These are phyloP conservation scores for Calliopsis andreniformis DNA, from an alignment of 1,140 invertebrate species.

Conservation along the genomic window DNA sequence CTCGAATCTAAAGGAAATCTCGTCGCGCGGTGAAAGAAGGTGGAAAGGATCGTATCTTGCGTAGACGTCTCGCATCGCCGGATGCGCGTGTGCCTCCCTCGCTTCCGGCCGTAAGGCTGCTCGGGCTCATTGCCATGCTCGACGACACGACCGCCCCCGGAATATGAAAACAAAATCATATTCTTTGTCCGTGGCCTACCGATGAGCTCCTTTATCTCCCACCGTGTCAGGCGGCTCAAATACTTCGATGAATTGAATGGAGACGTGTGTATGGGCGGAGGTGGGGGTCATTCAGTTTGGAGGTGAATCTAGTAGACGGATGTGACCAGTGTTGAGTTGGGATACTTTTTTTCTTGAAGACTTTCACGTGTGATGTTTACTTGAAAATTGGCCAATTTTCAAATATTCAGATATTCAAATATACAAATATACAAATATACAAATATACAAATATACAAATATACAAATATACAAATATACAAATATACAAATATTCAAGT, in stretches of 20 bases:
- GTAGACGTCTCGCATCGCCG: constrained; percentile 67
- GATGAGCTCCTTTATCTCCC: constrained; percentile 56
- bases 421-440: too few relatives aligned
- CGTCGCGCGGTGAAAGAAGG: constrained; percentile 41
- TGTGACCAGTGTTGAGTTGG: too few relatives aligned
- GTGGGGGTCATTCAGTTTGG: too few relatives aligned
- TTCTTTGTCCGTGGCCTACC: constrained; percentile 64
- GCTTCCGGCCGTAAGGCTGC: constrained; percentile 66
- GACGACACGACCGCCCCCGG: constrained; percentile 63
- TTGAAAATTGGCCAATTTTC: too few relatives aligned
- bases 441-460: too few relatives aligned
- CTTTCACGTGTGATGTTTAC: too few relatives aligned
- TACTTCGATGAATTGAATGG: too few relatives aligned
- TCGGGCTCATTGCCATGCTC: constrained; percentile 67
- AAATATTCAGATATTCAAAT: too few relatives aligned
- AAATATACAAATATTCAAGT: too few relatives aligned
- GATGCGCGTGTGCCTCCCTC: constrained; percentile 72
- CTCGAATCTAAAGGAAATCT: constrained; percentile 17
- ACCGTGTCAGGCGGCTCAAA: background rate
- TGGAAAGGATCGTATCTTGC: constrained; percentile 57
- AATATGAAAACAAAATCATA: constrained; percentile 76
- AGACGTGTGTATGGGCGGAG: too few relatives aligned
- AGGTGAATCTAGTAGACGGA: too few relatives aligned
- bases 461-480: too few relatives aligned
- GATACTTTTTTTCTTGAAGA: background rate